phyloP scores from a whole-genome alignment of 1,140 invertebrate species.

The Globodera rostochiensis region DNA sequence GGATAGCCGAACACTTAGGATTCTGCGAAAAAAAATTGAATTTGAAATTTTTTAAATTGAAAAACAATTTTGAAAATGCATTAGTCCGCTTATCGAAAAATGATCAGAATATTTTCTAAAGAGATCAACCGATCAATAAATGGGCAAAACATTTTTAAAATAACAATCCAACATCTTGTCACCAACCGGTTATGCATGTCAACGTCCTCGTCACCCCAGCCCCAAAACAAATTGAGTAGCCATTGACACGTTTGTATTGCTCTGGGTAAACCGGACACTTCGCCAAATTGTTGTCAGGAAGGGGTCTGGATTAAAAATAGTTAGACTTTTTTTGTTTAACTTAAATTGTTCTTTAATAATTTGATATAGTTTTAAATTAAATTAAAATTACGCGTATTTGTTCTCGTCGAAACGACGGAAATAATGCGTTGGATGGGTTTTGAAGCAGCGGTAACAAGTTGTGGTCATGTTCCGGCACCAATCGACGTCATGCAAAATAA shows the following conservation, averaged over 20 bases:
- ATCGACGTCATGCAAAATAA: conserved; percentile 91
- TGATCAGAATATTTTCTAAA: too few species aligned
- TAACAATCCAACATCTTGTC: neutral
- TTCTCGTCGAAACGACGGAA: conserved; percentile 2
- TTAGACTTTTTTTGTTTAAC: too few species aligned
- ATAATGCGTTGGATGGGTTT: neutral
- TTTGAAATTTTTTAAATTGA: neutral
- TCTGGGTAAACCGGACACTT: conserved; percentile 71
- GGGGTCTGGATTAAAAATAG: neutral
- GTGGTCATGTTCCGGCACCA: conserved; percentile 81
- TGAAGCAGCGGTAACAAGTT: conserved; percentile 85
- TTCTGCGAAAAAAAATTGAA: neutral
- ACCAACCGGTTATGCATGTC: conserved; percentile 39
- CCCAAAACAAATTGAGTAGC: conserved; percentile 85
- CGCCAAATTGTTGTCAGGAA: conserved; percentile 69
- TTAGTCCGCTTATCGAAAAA: neutral
- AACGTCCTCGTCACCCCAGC: conserved; percentile 69
- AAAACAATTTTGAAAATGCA: neutral
- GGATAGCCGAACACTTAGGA: neutral
- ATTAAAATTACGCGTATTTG: neutral
- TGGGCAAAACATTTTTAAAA: too few species aligned
- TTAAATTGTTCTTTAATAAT: neutral
- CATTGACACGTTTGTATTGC: conserved; percentile 79
- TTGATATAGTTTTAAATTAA: neutral
- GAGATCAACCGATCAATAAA: too few species aligned